phyloP scores from a whole-genome alignment of 2,797 vertebrate genomes.

The Gallirallus australis region DNA sequence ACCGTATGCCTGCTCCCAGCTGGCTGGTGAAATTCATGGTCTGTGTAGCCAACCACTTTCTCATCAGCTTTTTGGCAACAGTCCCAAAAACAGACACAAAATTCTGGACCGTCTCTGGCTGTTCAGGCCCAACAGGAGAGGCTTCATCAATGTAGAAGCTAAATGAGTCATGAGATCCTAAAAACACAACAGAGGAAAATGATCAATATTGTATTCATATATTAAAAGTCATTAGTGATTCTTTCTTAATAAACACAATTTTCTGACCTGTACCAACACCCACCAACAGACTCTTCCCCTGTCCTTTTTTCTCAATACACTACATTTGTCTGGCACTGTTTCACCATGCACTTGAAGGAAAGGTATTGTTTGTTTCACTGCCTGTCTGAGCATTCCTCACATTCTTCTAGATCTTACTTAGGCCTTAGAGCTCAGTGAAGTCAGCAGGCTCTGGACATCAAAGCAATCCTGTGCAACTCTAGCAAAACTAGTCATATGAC shows the following conservation, averaged over 20 bases:
- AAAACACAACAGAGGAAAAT: conserved; percentile 56
- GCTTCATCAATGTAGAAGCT: conserved; percentile 98
- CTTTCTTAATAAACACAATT: not conserved
- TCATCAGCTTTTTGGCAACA: conserved; percentile 97
- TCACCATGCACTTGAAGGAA: not conserved
- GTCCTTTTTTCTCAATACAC: not conserved
- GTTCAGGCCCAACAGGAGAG: conserved; percentile 96
- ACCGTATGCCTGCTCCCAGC: conserved; percentile 93
- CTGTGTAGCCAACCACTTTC: conserved; percentile 97
- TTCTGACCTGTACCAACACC: not conserved
- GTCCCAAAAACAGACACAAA: conserved; percentile 98
- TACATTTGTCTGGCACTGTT: not conserved
- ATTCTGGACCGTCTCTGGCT: conserved; percentile 97
- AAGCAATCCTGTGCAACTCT: not conserved
- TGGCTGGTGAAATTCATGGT: conserved; percentile 97
- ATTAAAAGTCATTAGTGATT: not conserved
- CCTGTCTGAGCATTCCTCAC: not conserved
- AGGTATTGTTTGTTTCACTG: not conserved
- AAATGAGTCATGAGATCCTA: conserved; percentile 99
- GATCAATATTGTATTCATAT: not conserved
- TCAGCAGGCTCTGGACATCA: not conserved
- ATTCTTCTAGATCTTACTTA: not conserved
- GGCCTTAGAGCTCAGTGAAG: not conserved
- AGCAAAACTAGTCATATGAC: not conserved
- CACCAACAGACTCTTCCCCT: not conserved